Evolutionary conservation across 2,797 vertebrate species (phyloP).

Genomic region (Sciurus vulgaris): DNA sequence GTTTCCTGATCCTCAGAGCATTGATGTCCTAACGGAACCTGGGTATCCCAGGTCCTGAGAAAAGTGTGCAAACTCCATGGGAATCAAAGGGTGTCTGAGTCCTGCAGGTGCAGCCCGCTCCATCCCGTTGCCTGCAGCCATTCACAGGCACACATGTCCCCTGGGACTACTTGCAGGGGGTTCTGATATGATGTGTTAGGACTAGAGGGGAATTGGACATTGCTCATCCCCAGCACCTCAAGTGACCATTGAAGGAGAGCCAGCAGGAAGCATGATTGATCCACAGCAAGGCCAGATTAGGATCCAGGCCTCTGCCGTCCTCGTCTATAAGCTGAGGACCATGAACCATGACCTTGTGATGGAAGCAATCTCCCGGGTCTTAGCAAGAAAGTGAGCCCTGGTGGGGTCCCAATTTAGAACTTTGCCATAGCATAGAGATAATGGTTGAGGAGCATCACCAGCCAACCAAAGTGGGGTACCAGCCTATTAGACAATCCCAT

Average conservation of each 20-base stretch:
- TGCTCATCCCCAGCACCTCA: neutral
- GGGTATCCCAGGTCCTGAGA: accelerated
- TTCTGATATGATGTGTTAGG: neutral
- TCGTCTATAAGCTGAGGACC: neutral
- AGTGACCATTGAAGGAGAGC: neutral
- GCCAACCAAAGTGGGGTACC: neutral
- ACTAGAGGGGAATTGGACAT: neutral
- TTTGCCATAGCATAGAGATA: neutral
- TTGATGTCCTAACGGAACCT: neutral
- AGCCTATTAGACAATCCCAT: neutral
- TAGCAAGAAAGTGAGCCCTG: neutral
- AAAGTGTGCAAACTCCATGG: neutral
- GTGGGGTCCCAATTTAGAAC: neutral
- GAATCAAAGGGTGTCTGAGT: neutral
- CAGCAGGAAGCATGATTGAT: neutral
- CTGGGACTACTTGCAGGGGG: too few relatives aligned
- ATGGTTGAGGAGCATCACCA: accelerated
- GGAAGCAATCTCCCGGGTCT: neutral
- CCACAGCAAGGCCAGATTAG: neutral
- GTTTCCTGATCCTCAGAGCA: neutral
- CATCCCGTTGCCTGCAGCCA: neutral
- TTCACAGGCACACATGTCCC: neutral
- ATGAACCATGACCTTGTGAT: neutral
- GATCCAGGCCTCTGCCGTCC: neutral
- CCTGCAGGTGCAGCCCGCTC: too few relatives aligned